Conservation (phyloP, 2,113 vertebrate genomes). For the Atherinomorus stipes region DNA sequence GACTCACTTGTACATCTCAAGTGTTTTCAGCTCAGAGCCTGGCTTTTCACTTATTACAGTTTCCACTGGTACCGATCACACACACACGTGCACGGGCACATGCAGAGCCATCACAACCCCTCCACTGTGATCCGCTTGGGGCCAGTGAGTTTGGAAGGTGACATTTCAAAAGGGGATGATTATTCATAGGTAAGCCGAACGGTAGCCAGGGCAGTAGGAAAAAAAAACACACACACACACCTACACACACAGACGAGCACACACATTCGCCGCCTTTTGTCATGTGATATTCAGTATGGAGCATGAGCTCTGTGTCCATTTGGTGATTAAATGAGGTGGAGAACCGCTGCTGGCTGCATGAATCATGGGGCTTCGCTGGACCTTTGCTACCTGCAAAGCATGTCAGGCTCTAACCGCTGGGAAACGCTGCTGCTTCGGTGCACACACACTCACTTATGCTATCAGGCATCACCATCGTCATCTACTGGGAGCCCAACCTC, state of each 20-base stretch:
- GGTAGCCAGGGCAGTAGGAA: constrained; percentile 46
- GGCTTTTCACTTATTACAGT: constrained; percentile 1
- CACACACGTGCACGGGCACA: constrained; percentile 2
- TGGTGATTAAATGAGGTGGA: constrained; percentile 76
- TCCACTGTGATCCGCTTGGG: constrained; percentile 29
- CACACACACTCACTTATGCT: constrained; percentile 1
- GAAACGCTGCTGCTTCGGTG: constrained; percentile 22
- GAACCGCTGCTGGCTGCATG: constrained; percentile 64
- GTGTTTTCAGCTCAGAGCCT: constrained; percentile 21
- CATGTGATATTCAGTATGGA: constrained; percentile 73
- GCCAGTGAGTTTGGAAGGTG: constrained; percentile 75
- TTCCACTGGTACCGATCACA: neutral
- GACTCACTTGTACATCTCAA: constrained; percentile 26
- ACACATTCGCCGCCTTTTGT: constrained; percentile 12
- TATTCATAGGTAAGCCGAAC: constrained; percentile 69
- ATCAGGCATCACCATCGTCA: constrained; percentile 7
- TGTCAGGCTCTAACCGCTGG: constrained; percentile 10
- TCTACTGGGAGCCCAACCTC: neutral
- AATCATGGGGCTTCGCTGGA: constrained; percentile 54
- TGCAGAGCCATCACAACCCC: neutral
- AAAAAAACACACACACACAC: constrained; percentile 52
- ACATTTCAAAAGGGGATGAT: constrained; percentile 75
- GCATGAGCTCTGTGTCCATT: constrained; percentile 64
- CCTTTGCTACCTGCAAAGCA: constrained; percentile 40
- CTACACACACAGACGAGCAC: neutral